These are phyloP conservation scores for Heliornis fulica DNA, from an alignment of 2,113 vertebrate species.

Conservation along the genomic window DNA sequence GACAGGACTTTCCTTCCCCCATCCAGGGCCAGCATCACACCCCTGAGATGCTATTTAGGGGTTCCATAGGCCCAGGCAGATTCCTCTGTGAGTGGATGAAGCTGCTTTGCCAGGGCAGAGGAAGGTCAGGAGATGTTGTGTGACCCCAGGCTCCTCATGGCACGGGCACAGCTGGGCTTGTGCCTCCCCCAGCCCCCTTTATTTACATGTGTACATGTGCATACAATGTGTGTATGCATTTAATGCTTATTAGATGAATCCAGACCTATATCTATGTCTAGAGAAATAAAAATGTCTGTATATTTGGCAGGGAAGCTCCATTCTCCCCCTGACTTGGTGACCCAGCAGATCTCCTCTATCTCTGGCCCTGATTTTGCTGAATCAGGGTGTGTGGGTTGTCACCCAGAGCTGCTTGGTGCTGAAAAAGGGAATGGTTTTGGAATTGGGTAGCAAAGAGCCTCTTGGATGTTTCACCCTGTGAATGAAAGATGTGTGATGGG, in stretches of 20 bases:
- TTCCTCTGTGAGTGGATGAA: not conserved
- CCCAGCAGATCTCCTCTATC: not conserved
- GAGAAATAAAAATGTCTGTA: not conserved
- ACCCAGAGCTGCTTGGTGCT: not conserved
- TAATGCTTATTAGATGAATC: not conserved
- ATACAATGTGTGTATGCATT: fast-evolving
- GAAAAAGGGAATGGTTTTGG: fast-evolving
- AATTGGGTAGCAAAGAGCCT: not conserved
- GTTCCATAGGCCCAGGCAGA: not conserved
- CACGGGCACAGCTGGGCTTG: fast-evolving
- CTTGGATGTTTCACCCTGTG: fast-evolving
- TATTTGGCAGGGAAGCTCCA: too few relatives aligned
- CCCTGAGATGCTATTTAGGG: not conserved
- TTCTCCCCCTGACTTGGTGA: fast-evolving
- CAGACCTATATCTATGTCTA: too few relatives aligned
- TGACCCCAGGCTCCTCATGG: fast-evolving
- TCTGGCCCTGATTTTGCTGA: not conserved
- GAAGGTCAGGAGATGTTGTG: not conserved
- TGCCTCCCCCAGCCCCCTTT: not conserved
- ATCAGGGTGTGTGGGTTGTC: not conserved
- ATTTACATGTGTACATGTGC: fast-evolving
- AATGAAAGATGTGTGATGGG: fast-evolving
- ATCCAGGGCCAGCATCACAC: not conserved
- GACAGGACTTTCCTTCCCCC: not conserved
- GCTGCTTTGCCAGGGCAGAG: fast-evolving